phyloP scores from a whole-genome alignment of 2,113 vertebrate species.

The Lophius piscatorius region DNA sequence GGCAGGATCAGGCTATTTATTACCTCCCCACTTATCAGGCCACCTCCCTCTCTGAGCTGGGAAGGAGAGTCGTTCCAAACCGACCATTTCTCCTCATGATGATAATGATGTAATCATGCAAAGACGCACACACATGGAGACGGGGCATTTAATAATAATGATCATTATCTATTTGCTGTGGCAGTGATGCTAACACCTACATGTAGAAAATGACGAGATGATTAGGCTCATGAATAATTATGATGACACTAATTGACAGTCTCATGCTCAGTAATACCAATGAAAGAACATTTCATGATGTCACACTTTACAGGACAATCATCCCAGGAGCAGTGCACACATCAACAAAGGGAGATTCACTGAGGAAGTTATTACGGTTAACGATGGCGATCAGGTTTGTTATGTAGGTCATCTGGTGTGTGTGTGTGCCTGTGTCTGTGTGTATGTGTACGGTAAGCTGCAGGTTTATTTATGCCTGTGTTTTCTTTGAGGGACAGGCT shows the following conservation, averaged over 20 bases:
- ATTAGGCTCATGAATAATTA: slow-evolving; percentile 56
- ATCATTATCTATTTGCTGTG: slow-evolving; percentile 31
- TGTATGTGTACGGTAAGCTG: slow-evolving; percentile 8
- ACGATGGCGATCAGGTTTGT: slow-evolving; percentile 32
- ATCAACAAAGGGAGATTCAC: slow-evolving; percentile 1
- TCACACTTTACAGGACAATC: slow-evolving; percentile 11
- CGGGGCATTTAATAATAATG: slow-evolving; percentile 32
- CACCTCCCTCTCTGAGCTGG: slow-evolving; percentile 45
- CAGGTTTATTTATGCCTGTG: slow-evolving; percentile 40
- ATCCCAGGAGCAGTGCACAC: neutral
- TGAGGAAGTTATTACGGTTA: slow-evolving; percentile 14
- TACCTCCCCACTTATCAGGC: slow-evolving; percentile 67
- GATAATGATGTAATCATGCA: slow-evolving; percentile 43
- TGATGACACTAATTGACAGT: slow-evolving; percentile 39
- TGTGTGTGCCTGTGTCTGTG: slow-evolving; percentile 4
- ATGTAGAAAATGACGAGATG: slow-evolving; percentile 39
- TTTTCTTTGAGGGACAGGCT: slow-evolving; percentile 56
- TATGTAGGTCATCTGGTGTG: slow-evolving; percentile 40
- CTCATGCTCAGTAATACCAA: slow-evolving; percentile 7
- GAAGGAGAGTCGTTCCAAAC: slow-evolving; percentile 47
- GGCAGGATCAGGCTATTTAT: slow-evolving; percentile 64
- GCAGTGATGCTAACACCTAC: slow-evolving; percentile 19
- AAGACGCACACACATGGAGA: neutral
- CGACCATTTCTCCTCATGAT: slow-evolving; percentile 27
- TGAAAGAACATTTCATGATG: slow-evolving; percentile 3